Conservation (phyloP, 2,113 vertebrate genomes). For the Paradisaea rubra region DNA sequence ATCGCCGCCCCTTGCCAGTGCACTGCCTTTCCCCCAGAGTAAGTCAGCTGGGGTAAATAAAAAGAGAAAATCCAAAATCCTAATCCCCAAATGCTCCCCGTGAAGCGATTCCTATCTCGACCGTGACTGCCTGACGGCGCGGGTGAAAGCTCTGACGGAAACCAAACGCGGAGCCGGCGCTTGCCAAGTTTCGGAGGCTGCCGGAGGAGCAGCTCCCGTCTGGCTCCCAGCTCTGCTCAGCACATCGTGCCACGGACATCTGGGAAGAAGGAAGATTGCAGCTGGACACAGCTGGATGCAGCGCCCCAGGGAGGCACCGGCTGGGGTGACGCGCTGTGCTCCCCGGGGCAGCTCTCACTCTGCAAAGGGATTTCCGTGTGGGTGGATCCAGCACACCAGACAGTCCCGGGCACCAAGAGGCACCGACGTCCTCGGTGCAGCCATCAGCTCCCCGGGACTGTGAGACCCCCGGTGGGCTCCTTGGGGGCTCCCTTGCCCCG, state of each 20-base stretch:
- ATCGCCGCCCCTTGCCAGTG: neutral
- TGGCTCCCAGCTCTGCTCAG: neutral
- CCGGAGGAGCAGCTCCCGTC: neutral
- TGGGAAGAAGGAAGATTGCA: neutral
- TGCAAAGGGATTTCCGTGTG: fast-evolving
- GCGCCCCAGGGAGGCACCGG: fast-evolving
- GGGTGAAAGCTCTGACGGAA: neutral
- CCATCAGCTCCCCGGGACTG: fast-evolving
- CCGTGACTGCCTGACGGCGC: neutral
- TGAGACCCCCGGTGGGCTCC: fast-evolving
- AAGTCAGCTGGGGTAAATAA: neutral
- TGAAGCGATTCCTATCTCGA: neutral
- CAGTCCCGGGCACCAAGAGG: fast-evolving
- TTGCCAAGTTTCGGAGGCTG: neutral
- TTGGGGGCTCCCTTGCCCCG: fast-evolving
- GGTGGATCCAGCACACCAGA: neutral
- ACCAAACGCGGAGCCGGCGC: neutral
- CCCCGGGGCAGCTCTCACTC: fast-evolving
- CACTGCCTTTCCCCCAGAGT: neutral
- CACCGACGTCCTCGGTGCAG: fast-evolving
- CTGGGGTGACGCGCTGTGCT: fast-evolving
- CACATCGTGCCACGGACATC: neutral
- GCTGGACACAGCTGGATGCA: neutral
- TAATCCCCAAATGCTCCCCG: neutral
- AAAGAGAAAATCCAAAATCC: neutral